Evolutionary conservation across 2,113 vertebrate species (phyloP).

Genomic region (Salvator merianae): DNA sequence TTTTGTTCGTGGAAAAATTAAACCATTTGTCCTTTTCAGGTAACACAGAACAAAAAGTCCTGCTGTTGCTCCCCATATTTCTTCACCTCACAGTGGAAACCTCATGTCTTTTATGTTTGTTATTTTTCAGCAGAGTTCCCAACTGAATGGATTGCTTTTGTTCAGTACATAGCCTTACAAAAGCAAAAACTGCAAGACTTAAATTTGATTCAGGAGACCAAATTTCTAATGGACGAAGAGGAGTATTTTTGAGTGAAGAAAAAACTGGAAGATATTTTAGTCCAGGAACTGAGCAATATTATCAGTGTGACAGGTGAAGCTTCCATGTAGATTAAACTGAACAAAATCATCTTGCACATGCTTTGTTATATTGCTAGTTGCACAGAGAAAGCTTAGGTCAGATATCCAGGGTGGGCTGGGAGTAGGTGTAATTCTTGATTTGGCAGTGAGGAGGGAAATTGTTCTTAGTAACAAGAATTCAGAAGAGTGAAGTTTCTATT

Average conservation of each 20-base stretch:
- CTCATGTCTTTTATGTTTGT: neutral
- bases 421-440: neutral
- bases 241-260: neutral
- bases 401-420: too few species aligned
- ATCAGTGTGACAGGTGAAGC: neutral
- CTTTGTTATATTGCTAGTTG: neutral
- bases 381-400: neutral
- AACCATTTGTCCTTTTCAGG: neutral
- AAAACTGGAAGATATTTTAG: neutral
- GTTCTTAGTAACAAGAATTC: neutral
- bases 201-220: neutral
- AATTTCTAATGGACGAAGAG: neutral
- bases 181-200: rapidly evolving
- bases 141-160: neutral
- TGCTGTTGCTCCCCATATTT: neutral
- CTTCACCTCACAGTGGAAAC: neutral
- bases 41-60: neutral
- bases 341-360: neutral
- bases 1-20: too few species aligned
- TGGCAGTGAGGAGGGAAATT: neutral
- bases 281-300: neutral
- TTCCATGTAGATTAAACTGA: neutral
- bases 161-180: neutral
- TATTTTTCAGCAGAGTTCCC: neutral
- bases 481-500: conserved; percentile 15